These are phyloP conservation scores for Trichonephila clavata DNA, from an alignment of 1,140 invertebrate species.

Conservation along the genomic window DNA sequence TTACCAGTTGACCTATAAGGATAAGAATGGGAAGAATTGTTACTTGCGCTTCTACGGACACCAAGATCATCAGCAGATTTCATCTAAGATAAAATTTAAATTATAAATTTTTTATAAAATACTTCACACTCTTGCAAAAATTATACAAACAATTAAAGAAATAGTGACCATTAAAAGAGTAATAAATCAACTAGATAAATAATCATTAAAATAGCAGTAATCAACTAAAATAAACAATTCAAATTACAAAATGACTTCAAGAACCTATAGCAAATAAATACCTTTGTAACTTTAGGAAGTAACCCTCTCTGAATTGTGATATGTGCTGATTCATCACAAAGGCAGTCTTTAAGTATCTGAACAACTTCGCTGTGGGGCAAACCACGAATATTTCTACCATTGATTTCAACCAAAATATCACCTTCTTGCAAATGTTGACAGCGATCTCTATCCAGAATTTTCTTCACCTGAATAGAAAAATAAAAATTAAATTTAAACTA, in stretches of 20 bases:
- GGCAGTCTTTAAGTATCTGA: slow-evolving; percentile 96
- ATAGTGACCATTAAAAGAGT: no score
- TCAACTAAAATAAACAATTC: slow-evolving; percentile 1
- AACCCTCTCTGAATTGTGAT: slow-evolving; percentile 89
- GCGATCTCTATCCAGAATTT: slow-evolving; percentile 94
- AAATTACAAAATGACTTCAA: background rate
- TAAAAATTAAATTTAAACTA: background rate
- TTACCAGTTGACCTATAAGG: slow-evolving; percentile 52
- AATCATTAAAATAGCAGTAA: background rate
- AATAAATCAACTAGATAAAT: background rate
- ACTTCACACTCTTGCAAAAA: no score
- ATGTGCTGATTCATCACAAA: slow-evolving; percentile 91
- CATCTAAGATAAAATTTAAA: slow-evolving; percentile 39
- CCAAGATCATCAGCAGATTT: slow-evolving; percentile 69
- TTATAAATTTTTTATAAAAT: background rate
- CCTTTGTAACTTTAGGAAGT: slow-evolving; percentile 64
- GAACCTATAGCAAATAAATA: background rate
- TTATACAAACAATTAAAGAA: no score
- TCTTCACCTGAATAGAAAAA: slow-evolving; percentile 86
- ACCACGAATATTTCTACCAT: slow-evolving; percentile 91
- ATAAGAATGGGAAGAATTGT: slow-evolving; percentile 69
- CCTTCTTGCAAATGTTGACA: slow-evolving; percentile 95
- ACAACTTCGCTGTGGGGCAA: slow-evolving; percentile 97
- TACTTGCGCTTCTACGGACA: slow-evolving; percentile 67
- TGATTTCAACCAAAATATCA: slow-evolving; percentile 96